These are phyloP conservation scores for Psephotus haematonotus DNA, from an alignment of 2,113 vertebrate species.

Conservation along the genomic window DNA sequence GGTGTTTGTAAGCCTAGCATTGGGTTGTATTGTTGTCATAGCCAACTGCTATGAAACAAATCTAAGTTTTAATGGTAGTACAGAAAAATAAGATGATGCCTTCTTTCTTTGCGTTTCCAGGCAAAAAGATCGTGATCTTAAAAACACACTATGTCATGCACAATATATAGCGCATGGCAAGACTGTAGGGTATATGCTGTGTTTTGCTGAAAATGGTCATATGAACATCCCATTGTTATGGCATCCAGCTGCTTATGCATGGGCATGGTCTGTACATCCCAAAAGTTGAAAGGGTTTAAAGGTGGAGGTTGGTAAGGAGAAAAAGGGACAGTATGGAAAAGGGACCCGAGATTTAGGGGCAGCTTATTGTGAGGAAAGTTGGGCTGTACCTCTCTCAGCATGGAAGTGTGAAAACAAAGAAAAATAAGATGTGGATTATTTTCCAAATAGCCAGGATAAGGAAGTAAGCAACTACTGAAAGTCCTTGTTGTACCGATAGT, in stretches of 20 bases:
- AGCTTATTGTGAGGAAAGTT: background rate
- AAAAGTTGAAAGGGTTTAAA: background rate
- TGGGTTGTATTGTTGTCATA: background rate
- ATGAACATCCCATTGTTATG: background rate
- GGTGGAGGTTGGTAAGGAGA: background rate
- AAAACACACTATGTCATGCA: background rate
- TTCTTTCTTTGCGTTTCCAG: background rate
- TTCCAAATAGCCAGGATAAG: background rate
- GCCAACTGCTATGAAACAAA: background rate
- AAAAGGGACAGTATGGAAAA: background rate
- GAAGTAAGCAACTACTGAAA: background rate
- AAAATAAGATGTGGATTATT: background rate
- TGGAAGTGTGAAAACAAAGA: background rate
- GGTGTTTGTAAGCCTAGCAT: background rate
- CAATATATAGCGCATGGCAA: background rate
- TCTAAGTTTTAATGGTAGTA: background rate
- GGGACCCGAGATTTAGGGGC: background rate
- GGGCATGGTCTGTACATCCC: background rate
- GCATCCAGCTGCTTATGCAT: background rate
- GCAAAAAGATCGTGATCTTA: background rate
- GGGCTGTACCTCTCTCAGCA: background rate
- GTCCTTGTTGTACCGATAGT: background rate
- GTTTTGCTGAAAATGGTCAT: background rate
- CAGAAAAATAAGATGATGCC: background rate
- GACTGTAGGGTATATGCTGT: background rate